Evolutionary conservation across 35 echinoderm and acorn worm species (phyloP), one percentile per base, ranked within the genome.

Genomic region (Diadema setosum): DNA sequence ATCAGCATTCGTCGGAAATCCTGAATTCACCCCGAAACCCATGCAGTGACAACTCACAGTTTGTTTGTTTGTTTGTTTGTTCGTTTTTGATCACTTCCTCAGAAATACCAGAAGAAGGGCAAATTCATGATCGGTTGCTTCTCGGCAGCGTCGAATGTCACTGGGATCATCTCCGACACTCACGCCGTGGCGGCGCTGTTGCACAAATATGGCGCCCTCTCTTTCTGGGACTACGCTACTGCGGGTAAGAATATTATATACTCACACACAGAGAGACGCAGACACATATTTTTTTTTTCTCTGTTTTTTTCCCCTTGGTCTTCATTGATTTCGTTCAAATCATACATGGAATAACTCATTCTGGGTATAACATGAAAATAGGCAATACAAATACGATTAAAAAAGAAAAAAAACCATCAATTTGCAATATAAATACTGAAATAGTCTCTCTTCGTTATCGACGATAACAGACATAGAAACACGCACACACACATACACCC

Each of bases 191-290:
- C 96, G 29, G 87, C 74, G 15, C 45, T 95, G 15, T 76, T 99
- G 42, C 96, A 99, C 46, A 82, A 93, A 80, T 85, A 95, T 78
- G 96, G 92, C 14, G 92, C 96, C 18, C 83, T 99, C 6, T 84
- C 96, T 16, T 94, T 94, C 86, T 99, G 92, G 92, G 96, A 98
- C 69, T 98, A 98, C 59, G 96, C 96, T 2, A 98, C 96, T 11
- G 88, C 92, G 58, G 92, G 91, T 93, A 70, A 50, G 69, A 60
- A 21, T 5, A 60, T 55, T 55, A 2, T 16, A 1, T 55, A 16
- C 49, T 12, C 21, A n/a, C n/a, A 81, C 15, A 49, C 11, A 49
- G 39, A 17, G 14, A 30, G 12, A 12, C 14, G 11, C 14, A 74
- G 12, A 12, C 12, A 12, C 31, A 27, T 14, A 17, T 70, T 70